Conservation (phyloP, 2,113 vertebrate genomes). For the Fulica atra region DNA sequence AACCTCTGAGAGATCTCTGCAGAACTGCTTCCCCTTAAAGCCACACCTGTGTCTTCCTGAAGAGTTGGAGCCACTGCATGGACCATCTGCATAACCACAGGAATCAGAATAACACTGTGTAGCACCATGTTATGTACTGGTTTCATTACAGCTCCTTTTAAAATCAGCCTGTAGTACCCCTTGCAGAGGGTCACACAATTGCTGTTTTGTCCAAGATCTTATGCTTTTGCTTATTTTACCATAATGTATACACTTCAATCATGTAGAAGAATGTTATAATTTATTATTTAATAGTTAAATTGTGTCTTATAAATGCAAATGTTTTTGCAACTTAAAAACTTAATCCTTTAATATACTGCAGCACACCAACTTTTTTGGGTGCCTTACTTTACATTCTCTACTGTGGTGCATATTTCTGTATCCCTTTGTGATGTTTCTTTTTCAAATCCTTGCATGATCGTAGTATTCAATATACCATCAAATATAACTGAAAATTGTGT, state of each 20-base stretch:
- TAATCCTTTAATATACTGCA: background rate
- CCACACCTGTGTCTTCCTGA: background rate
- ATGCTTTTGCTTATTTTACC: background rate
- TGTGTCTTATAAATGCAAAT: fast-evolving
- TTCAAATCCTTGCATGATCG: background rate
- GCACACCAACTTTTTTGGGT: background rate
- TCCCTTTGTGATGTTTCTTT: background rate
- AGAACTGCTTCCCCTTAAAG: background rate
- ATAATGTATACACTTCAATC: background rate
- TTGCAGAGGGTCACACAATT: background rate
- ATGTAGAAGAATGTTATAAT: background rate
- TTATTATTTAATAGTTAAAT: background rate
- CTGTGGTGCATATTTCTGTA: background rate
- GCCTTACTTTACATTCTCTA: background rate
- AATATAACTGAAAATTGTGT: background rate
- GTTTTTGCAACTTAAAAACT: background rate
- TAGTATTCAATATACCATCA: background rate
- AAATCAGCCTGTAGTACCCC: background rate
- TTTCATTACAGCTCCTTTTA: background rate
- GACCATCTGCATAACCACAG: background rate
- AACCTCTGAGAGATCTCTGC: background rate
- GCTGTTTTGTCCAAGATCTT: background rate
- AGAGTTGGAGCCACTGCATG: fast-evolving
- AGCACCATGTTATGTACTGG: background rate
- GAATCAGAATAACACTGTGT: background rate